Conservation (phyloP, 2,888 invertebrate genomes). For the Synanthedon andrenaeformis region DNA sequence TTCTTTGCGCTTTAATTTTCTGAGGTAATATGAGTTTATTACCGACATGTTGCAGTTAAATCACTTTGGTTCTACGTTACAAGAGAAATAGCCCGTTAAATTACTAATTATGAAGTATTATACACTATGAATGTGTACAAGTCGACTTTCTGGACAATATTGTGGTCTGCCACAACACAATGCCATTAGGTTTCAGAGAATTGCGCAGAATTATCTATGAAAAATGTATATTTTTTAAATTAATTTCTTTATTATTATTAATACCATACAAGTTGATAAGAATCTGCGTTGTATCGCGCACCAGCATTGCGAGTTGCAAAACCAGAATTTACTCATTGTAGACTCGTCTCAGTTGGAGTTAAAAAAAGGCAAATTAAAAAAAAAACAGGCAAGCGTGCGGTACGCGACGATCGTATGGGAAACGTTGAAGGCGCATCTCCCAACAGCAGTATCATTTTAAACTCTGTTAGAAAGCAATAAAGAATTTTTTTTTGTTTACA, state of each 20-base stretch:
- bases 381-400: constrained; percentile 24
- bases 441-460: constrained; percentile 19
- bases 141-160: background rate
- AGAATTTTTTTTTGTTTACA: constrained; percentile 16
- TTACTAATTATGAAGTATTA: background rate
- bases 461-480: constrained; percentile 32
- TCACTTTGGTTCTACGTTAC: background rate
- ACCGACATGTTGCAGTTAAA: background rate
- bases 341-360: constrained; percentile 45
- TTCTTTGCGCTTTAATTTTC: constrained; percentile 4
- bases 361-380: constrained; percentile 36
- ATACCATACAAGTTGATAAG: no score
- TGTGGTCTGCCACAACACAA: background rate
- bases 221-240: no score
- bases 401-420: constrained; percentile 60
- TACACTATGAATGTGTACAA: background rate
- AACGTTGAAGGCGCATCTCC: constrained; percentile 41
- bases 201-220: background rate
- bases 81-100: background rate
- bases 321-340: constrained; percentile 65
- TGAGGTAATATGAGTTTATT: background rate
- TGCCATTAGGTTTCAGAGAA: background rate
- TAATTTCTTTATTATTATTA: no score
- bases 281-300: constrained; percentile 26
- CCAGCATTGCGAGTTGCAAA: constrained; percentile 58